Evolutionary conservation across 2,888 invertebrate species (phyloP).

Genomic region (Drosophila nigricruria): DNA sequence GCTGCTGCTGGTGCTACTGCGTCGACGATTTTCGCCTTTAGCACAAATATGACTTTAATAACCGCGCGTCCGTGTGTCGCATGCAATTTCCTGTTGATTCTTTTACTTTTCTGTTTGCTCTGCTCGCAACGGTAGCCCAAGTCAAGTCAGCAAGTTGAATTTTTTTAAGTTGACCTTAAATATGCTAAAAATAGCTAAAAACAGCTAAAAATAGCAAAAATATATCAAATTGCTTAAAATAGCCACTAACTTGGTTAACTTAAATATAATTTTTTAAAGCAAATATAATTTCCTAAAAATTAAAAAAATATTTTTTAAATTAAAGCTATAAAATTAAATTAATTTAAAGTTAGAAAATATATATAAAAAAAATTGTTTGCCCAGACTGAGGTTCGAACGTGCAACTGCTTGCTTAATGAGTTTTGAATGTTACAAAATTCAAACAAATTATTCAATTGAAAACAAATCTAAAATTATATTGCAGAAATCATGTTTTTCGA

Average conservation of each 20-base stretch:
- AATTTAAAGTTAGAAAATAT: not conserved
- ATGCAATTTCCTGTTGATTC: slow-evolving; percentile 61
- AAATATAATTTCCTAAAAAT: not conserved
- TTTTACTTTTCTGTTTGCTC: slow-evolving; percentile 60
- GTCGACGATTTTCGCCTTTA: slow-evolving; percentile 56
- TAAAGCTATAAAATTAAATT: not conserved
- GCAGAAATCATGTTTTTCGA: not conserved
- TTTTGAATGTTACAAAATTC: too few relatives aligned
- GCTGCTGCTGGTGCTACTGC: slow-evolving; percentile 9
- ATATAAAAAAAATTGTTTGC: not conserved
- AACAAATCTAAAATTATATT: not conserved
- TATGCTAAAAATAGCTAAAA: not conserved
- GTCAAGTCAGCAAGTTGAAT: slow-evolving; percentile 17
- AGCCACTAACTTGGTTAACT: too few relatives aligned
- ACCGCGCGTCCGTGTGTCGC: slow-evolving; percentile 42
- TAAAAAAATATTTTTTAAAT: not conserved
- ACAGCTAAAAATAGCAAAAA: not conserved
- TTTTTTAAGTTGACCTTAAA: slow-evolving; percentile 19
- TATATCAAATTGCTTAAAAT: too few relatives aligned
- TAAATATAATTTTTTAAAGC: not conserved
- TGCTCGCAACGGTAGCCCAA: slow-evolving; percentile 20
- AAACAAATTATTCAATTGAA: too few relatives aligned
- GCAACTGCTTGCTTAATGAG: not conserved
- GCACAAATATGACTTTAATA: slow-evolving; percentile 79
- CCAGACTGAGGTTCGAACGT: not conserved